Percentiles rank a stretch among this genome's conserved stretches.
These are phyloP conservation scores for Diplosoma virens DNA, from an alignment of 23 tunicate species.

Conservation along the genomic window DNA sequence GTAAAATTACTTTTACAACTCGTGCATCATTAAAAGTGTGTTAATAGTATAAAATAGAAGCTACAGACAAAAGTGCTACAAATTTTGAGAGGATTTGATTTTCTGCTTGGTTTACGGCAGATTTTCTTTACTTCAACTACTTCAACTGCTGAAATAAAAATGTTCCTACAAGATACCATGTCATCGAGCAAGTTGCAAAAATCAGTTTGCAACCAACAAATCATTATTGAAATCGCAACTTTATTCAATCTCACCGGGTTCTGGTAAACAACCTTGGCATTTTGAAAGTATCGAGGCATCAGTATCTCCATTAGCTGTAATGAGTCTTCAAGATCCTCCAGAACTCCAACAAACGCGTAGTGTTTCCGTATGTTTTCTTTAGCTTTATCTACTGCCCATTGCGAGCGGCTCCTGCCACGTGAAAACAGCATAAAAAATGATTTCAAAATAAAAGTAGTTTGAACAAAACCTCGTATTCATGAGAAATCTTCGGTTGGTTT, in stretches of 20 bases:
- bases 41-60: background rate
- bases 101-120: background rate
- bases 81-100: too few species aligned
- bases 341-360: conserved; percentile 85
- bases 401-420: conserved; percentile 63
- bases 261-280: conserved; percentile 39
- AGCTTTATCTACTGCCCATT: conserved; percentile 94
- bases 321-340: conserved; percentile 79
- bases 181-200: too few species aligned
- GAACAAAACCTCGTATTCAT: too few species aligned
- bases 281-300: conserved; percentile 64
- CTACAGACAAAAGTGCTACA: too few species aligned
- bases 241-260: conserved; percentile 82
- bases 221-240: too few species aligned
- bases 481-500: too few species aligned
- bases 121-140: background rate
- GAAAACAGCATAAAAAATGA: too few species aligned
- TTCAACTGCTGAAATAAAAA: too few species aligned
- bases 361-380: conserved; percentile 78
- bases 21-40: background rate
- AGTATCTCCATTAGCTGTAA: conserved; percentile 63
- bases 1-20: too few species aligned
- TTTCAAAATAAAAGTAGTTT: too few species aligned
- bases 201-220: too few species aligned
- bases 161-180: too few species aligned